phyloP scores from a whole-genome alignment of 2,888 invertebrate species.

The Drosophila pegasa region DNA sequence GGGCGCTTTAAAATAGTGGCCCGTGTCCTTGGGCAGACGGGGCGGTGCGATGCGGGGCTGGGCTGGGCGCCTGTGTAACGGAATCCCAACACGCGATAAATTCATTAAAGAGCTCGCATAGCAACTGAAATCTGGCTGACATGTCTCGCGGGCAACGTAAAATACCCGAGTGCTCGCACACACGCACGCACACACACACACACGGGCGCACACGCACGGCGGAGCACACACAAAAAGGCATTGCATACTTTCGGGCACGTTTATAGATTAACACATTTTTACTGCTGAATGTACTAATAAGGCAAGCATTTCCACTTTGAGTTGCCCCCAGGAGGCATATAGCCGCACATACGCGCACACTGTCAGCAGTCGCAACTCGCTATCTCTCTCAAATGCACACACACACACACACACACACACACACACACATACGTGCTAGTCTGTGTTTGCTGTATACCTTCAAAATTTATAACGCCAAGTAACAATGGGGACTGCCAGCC shows the following conservation, averaged over 20 bases:
- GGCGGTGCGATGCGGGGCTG: too few relatives aligned
- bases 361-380: slow-evolving; percentile 39
- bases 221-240: slow-evolving; percentile 26
- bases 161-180: slow-evolving; percentile 59
- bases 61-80: slow-evolving; percentile 77
- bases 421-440: slow-evolving; percentile 34
- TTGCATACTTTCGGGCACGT: slow-evolving; percentile 72
- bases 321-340: slow-evolving; percentile 71
- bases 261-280: slow-evolving; percentile 81
- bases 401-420: slow-evolving; percentile 34
- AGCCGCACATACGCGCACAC: slow-evolving; percentile 14
- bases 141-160: slow-evolving; percentile 74
- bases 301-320: slow-evolving; percentile 78
- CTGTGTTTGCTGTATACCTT: slow-evolving; percentile 56
- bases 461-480: slow-evolving; percentile 71
- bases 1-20: slow-evolving; percentile 50
- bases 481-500: slow-evolving; percentile 28
- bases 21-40: slow-evolving; percentile 57
- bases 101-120: slow-evolving; percentile 73
- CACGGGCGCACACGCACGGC: neutral
- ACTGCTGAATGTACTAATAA: slow-evolving; percentile 79
- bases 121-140: slow-evolving; percentile 73
- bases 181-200: slow-evolving; percentile 23
- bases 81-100: slow-evolving; percentile 78
- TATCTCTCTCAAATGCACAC: slow-evolving; percentile 50